phyloP scores from a whole-genome alignment of 2,113 vertebrate genomes.

The Arenaria interpres region DNA sequence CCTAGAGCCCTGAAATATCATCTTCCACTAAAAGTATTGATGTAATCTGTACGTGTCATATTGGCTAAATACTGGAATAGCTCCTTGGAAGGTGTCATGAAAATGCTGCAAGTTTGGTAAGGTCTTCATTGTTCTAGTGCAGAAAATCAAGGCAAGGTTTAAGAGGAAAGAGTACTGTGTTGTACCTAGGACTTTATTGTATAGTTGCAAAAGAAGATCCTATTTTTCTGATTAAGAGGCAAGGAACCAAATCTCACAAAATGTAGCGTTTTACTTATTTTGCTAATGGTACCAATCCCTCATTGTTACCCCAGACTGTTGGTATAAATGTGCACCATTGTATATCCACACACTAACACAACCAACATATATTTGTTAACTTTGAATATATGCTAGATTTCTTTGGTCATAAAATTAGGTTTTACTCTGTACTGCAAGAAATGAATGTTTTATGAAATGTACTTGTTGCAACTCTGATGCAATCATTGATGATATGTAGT shows the following conservation, averaged over 20 bases:
- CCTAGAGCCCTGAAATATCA: neutral
- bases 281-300: neutral
- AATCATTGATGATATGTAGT: neutral
- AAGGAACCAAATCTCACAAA: neutral
- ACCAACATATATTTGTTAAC: neutral
- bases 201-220: neutral
- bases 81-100: neutral
- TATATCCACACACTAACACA: neutral
- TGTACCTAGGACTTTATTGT: neutral
- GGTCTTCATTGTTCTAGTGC: neutral
- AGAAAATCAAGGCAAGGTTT: neutral
- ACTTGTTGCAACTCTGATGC: neutral
- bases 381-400: neutral
- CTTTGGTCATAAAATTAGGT: neutral
- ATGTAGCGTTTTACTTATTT: neutral
- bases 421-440: neutral
- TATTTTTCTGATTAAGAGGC: neutral
- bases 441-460: neutral
- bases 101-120: neutral
- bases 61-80: neutral
- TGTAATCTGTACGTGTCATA: neutral
- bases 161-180: neutral
- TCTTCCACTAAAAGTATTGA: neutral
- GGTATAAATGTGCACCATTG: neutral
- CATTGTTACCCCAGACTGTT: neutral